phyloP scores from a whole-genome alignment of 2,797 vertebrate species.

The Erethizon dorsatum region DNA sequence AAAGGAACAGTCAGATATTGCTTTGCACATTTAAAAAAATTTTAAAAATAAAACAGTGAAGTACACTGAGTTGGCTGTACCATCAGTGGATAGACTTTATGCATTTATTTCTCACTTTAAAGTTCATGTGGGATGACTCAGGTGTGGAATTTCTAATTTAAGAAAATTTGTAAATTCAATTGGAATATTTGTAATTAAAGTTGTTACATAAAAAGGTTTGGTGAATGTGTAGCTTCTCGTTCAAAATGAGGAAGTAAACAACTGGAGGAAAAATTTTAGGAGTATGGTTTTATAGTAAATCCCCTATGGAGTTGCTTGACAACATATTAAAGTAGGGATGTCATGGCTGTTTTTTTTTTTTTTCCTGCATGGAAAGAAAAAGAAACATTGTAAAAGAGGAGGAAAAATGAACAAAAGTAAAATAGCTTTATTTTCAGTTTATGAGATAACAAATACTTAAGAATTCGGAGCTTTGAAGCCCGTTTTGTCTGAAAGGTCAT shows the following conservation, averaged over 20 bases:
- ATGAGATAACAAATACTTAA: not conserved
- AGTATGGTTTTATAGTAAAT: not conserved
- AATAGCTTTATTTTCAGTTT: constrained; percentile 17
- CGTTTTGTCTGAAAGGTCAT: not conserved
- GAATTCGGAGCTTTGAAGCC: not conserved
- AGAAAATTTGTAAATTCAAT: constrained; percentile 4
- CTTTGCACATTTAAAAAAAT: not conserved
- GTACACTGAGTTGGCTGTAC: not conserved
- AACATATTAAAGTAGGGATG: not conserved
- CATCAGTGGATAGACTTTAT: not conserved
- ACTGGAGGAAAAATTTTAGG: not conserved
- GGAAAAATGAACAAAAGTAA: not conserved
- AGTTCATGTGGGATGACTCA: not conserved
- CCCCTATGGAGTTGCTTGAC: not conserved
- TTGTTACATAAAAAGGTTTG: not conserved
- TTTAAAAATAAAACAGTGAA: not conserved
- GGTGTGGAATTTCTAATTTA: not conserved
- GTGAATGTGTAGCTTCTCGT: not conserved
- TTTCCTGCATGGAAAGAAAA: not conserved
- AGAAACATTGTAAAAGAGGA: not conserved
- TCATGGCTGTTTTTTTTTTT: not conserved
- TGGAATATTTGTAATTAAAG: not conserved
- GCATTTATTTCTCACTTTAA: constrained; percentile 16
- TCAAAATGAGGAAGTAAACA: constrained; percentile 15
- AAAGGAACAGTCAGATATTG: not conserved